phyloP scores from a whole-genome alignment of 2,888 invertebrate genomes.

The Saturnia pavonia region DNA sequence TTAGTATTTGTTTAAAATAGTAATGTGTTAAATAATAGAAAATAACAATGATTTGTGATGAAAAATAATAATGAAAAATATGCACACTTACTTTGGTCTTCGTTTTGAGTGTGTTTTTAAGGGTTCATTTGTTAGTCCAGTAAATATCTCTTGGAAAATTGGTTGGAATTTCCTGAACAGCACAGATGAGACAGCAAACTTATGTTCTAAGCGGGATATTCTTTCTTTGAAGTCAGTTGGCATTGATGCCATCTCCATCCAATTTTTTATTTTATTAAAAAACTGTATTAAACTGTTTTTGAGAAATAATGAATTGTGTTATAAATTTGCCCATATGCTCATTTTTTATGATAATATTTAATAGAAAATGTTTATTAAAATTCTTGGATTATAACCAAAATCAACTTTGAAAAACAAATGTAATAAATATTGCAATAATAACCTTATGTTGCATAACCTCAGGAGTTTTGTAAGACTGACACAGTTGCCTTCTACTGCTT shows the following conservation, averaged over 20 bases:
- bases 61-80: conserved; percentile 17
- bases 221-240: conserved; percentile 91
- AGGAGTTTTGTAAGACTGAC: conserved; percentile 95
- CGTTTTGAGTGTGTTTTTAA: conserved; percentile 83
- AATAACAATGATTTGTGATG: neutral
- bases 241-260: conserved; percentile 97
- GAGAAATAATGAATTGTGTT: neutral
- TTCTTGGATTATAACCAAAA: neutral
- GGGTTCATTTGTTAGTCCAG: conserved; percentile 82
- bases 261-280: conserved; percentile 96
- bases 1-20: neutral
- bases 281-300: conserved; percentile 91
- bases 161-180: conserved; percentile 95
- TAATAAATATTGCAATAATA: conserved; percentile 17
- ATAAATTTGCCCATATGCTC: too few relatives aligned
- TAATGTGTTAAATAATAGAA: neutral
- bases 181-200: conserved; percentile 96
- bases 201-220: conserved; percentile 92
- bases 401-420: too few relatives aligned
- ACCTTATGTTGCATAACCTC: conserved; percentile 92
- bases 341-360: neutral
- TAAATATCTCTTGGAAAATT: conserved; percentile 93
- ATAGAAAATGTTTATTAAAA: neutral
- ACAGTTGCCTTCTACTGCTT: conserved; percentile 92
- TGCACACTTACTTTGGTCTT: conserved; percentile 64